phyloP scores from a whole-genome alignment of 92 coral and sea anemone genomes.

The Bergia sp. region DNA sequence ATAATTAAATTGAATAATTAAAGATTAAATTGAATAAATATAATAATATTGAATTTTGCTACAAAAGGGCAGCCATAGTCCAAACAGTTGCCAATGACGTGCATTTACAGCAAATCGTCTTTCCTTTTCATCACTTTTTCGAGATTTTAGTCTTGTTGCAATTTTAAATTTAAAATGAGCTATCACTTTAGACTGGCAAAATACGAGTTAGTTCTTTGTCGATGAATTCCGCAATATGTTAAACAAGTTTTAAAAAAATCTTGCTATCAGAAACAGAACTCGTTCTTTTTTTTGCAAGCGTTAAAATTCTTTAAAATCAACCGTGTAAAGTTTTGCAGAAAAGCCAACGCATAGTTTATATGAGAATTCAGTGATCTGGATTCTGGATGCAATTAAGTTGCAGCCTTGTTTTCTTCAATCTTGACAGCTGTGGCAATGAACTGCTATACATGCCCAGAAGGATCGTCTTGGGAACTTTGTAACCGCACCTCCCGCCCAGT shows the following conservation, averaged over 20 bases:
- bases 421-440: slow-evolving; percentile 29
- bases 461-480: slow-evolving; percentile 38
- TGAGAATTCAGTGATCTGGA: background rate
- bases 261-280: too few species aligned
- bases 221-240: background rate
- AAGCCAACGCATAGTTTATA: background rate
- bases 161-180: too few species aligned
- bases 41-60: too few species aligned
- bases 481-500: slow-evolving; percentile 30
- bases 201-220: background rate
- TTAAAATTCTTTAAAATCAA: background rate
- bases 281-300: background rate
- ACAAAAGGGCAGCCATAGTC: too few species aligned
- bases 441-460: slow-evolving; percentile 34
- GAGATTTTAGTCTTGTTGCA: too few species aligned
- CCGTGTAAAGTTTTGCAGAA: background rate
- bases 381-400: background rate
- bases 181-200: too few species aligned
- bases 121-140: too few species aligned
- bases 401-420: background rate
- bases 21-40: too few species aligned
- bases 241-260: too few species aligned
- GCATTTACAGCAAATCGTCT: too few species aligned
- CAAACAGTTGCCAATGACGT: too few species aligned
- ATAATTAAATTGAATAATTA: too few species aligned